Conservation (phyloP, 1,140 invertebrate species). For the Bombus superbus region DNA sequence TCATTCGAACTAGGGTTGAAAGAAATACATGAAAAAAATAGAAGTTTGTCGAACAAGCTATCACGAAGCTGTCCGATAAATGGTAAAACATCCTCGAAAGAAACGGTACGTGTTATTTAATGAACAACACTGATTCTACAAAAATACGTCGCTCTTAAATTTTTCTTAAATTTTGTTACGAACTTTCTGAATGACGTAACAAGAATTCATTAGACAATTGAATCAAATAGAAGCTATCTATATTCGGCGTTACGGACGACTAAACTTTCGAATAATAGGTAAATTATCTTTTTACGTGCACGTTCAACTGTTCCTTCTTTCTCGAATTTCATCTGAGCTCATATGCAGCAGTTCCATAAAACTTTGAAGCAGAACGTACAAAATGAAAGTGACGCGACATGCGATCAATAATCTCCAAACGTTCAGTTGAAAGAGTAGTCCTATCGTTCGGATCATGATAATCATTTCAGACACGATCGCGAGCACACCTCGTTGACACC, state of each 20-base stretch:
- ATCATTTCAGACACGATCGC: conserved; percentile 14
- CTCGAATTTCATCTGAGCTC: background rate
- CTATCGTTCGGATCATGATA: background rate
- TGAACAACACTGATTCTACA: too few relatives aligned
- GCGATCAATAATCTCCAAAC: conserved; percentile 29
- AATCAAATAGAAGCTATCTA: background rate
- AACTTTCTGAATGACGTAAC: background rate
- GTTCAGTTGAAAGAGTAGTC: background rate
- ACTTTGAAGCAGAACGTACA: background rate
- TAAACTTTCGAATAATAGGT: background rate
- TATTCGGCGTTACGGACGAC: background rate
- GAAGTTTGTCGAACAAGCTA: too few relatives aligned
- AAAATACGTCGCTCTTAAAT: too few relatives aligned
- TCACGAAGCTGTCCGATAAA: too few relatives aligned
- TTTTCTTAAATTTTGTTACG: too few relatives aligned
- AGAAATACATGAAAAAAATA: too few relatives aligned
- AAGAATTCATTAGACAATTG: too few relatives aligned
- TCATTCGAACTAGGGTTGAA: background rate
- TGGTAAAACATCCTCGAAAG: too few relatives aligned
- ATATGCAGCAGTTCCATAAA: background rate
- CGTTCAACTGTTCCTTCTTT: background rate
- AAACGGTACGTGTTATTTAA: too few relatives aligned
- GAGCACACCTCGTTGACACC: background rate
- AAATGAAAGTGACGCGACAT: conserved; percentile 11
- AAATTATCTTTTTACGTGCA: background rate